Conservation (phyloP, 1,140 invertebrate genomes). For the Drosophila azteca region DNA sequence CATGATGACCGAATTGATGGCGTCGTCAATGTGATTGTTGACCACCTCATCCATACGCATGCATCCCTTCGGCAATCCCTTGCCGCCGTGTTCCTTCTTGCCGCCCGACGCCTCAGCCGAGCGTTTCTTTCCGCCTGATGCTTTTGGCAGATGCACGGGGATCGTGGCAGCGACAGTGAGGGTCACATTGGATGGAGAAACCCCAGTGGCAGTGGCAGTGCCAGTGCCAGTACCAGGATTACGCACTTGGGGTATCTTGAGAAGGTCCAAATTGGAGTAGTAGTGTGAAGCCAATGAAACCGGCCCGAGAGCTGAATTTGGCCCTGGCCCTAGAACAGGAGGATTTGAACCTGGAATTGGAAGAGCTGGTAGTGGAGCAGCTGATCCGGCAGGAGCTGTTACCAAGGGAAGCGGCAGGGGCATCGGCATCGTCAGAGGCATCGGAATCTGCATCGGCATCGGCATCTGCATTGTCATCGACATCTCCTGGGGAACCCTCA, state of each 20-base stretch:
- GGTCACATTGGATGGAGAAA: background rate
- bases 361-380: background rate
- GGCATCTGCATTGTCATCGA: constrained; percentile 5
- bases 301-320: background rate
- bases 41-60: constrained; percentile 77
- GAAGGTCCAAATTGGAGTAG: constrained; percentile 75
- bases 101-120: constrained; percentile 1
- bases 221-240: constrained; percentile 37
- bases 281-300: constrained; percentile 56
- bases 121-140: constrained; percentile 38
- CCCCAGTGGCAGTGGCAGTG: no score
- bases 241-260: constrained; percentile 78
- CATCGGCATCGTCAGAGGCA: background rate
- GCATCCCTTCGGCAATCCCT: constrained; percentile 21
- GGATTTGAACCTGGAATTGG: background rate
- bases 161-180: background rate
- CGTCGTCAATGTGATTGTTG: constrained; percentile 80
- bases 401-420: constrained; percentile 8
- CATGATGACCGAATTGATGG: constrained; percentile 77
- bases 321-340: background rate
- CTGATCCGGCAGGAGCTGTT: background rate
- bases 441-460: constrained; percentile 1
- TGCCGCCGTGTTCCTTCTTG: constrained; percentile 45
- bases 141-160: constrained; percentile 17
- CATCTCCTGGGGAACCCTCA: constrained; percentile 16